Evolutionary conservation across 1,140 invertebrate genomes (phyloP).

Genomic region (Lordiphosa mommai): DNA sequence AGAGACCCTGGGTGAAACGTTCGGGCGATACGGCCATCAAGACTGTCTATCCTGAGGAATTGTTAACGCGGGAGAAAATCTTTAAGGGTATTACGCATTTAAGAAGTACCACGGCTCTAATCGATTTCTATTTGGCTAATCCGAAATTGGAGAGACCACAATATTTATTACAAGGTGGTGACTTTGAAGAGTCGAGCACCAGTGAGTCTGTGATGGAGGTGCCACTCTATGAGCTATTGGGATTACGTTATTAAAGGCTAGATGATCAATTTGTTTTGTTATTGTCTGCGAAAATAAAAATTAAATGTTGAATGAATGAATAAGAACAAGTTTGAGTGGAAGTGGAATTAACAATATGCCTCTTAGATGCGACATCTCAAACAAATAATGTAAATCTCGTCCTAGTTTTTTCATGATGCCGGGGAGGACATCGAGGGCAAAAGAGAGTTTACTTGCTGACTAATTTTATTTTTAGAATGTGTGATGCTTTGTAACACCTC

Average conservation of each 20-base stretch:
- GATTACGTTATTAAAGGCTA: constrained; percentile 37
- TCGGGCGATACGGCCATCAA: constrained; percentile 47
- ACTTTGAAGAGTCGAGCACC: constrained; percentile 47
- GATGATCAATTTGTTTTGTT: background rate
- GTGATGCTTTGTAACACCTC: too few relatives aligned
- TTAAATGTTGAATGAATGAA: background rate
- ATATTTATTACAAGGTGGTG: constrained; percentile 54
- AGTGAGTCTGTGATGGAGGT: constrained; percentile 41
- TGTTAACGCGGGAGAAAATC: constrained; percentile 62
- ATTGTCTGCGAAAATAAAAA: background rate
- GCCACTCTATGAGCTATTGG: constrained; percentile 66
- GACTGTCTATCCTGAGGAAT: constrained; percentile 65
- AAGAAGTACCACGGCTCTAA: constrained; percentile 60
- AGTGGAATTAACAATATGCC: too few relatives aligned
- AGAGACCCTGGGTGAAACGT: constrained; percentile 61
- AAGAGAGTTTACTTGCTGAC: too few relatives aligned
- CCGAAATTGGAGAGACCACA: constrained; percentile 49
- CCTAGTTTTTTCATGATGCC: too few relatives aligned
- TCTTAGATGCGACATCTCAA: too few relatives aligned
- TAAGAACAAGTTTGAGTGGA: too few relatives aligned
- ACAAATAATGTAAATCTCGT: too few relatives aligned
- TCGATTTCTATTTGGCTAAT: constrained; percentile 61
- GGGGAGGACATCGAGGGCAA: too few relatives aligned
- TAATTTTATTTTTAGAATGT: too few relatives aligned
- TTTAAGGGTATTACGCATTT: constrained; percentile 75